A percentile compares a stretch with the other conserved stretches of the same genome.
phyloP scores from a whole-genome alignment of 2,888 invertebrate genomes.

The Drepana falcataria region DNA sequence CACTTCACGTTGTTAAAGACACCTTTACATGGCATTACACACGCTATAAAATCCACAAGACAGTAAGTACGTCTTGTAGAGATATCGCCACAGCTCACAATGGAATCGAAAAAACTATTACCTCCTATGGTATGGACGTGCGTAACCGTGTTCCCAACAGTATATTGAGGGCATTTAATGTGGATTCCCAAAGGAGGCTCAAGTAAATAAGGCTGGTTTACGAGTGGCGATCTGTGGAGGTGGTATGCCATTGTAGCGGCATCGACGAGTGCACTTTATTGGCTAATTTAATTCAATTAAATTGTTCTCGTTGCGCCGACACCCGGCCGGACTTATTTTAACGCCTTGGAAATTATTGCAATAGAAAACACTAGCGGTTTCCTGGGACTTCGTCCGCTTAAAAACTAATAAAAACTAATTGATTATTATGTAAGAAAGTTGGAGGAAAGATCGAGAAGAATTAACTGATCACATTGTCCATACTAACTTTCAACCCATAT shows the following conservation, averaged over 20 bases:
- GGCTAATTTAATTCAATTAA: constrained; percentile 78
- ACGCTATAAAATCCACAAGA: constrained; percentile 21
- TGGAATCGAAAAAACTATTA: constrained; percentile 40
- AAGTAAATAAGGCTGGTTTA: constrained; percentile 70
- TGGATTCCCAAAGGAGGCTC: constrained; percentile 55
- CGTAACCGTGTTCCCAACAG: constrained; percentile 43
- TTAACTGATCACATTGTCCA: too few species aligned
- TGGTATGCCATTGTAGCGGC: constrained; percentile 73
- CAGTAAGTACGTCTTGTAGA: constrained; percentile 20
- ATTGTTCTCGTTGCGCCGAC: constrained; percentile 60
- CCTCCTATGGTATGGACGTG: constrained; percentile 41
- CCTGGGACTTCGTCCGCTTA: too few species aligned
- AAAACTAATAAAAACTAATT: too few species aligned
- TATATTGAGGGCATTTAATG: constrained; percentile 59
- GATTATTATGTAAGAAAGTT: too few species aligned
- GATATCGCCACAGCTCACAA: constrained; percentile 33
- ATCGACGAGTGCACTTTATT: constrained; percentile 69
- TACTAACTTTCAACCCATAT: too few species aligned
- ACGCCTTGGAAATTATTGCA: constrained; percentile 65
- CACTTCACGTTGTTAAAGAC: constrained; percentile 2
- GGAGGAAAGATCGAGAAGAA: too few species aligned
- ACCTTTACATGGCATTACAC: constrained; percentile 5
- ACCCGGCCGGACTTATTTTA: constrained; percentile 49
- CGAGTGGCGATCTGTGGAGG: constrained; percentile 40
- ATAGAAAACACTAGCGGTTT: constrained; percentile 44